These are phyloP conservation scores for Conchocele bisecta DNA, from an alignment of 2,888 invertebrate species.

Conservation along the genomic window DNA sequence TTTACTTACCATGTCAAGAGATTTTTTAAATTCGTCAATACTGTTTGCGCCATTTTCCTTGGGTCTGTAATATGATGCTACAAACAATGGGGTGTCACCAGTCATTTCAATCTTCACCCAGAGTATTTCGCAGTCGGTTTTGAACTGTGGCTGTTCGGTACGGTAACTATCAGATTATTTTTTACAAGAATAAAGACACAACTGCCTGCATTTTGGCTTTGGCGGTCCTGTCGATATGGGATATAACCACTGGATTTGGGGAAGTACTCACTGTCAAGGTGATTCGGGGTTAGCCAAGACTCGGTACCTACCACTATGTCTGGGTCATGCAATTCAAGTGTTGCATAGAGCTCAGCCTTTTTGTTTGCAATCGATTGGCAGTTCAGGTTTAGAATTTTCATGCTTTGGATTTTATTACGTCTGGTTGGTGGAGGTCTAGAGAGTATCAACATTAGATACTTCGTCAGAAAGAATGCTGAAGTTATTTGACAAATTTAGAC, in stretches of 20 bases:
- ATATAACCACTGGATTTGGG: constrained; percentile 4
- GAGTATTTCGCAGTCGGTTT: constrained; percentile 24
- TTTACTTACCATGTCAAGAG: constrained; percentile 1
- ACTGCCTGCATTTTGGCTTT: background rate
- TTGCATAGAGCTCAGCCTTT: too few relatives aligned
- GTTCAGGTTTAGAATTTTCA: too few relatives aligned
- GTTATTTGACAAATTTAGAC: background rate
- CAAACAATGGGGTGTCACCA: constrained; percentile 6
- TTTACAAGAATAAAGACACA: background rate
- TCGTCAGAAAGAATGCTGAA: too few relatives aligned
- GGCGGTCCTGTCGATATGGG: background rate
- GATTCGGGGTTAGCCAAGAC: background rate
- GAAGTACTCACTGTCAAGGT: constrained; percentile 14
- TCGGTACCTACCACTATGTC: constrained; percentile 4
- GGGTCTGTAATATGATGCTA: constrained; percentile 20
- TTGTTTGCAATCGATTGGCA: too few relatives aligned
- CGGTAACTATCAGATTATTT: background rate
- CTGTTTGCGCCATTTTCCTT: constrained; percentile 8
- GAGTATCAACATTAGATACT: too few relatives aligned
- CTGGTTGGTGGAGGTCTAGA: too few relatives aligned
- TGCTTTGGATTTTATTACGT: too few relatives aligned
- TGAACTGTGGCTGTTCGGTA: constrained; percentile 15
- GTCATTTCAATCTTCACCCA: constrained; percentile 19
- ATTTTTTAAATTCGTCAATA: background rate
- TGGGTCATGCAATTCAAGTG: background rate